phyloP scores from a whole-genome alignment of 2,888 invertebrate genomes.

The Abscondita cerata region DNA sequence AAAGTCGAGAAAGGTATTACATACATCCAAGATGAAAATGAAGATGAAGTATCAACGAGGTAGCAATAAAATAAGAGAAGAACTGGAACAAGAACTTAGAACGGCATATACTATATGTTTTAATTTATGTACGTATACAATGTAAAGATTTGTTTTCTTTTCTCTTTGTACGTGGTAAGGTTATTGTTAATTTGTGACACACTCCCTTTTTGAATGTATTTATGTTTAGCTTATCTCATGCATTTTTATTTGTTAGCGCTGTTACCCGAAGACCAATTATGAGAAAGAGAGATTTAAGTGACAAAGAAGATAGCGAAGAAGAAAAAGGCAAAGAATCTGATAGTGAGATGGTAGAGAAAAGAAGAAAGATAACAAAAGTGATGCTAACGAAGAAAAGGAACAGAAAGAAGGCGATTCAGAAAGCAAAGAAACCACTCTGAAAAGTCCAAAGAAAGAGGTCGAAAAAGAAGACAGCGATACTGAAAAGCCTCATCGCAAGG shows the following conservation, averaged over 20 bases:
- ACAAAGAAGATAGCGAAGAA: conserved; percentile 53
- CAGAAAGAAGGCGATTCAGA: conserved; percentile 50
- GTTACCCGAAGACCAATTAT: conserved; percentile 43
- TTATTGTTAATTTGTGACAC: neutral
- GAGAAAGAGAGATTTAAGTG: conserved; percentile 32
- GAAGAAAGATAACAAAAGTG: conserved; percentile 50
- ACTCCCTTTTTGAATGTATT: no score
- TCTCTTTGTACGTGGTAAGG: conserved; percentile 11
- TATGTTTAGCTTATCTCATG: no score
- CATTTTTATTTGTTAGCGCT: conserved; percentile 40
- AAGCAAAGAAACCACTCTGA: conserved; percentile 50
- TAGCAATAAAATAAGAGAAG: neutral
- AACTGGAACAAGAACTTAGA: neutral
- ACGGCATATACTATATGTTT: no score
- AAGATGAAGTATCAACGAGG: neutral
- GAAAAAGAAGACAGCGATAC: conserved; percentile 61
- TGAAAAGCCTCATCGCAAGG: conserved; percentile 49
- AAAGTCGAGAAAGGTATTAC: neutral
- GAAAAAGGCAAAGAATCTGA: conserved; percentile 54
- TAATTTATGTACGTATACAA: neutral
- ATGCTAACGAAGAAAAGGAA: conserved; percentile 52
- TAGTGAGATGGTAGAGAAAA: conserved; percentile 56
- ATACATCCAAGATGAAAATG: neutral
- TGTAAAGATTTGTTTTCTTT: conserved; percentile 29
- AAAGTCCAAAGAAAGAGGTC: conserved; percentile 58